Evolutionary conservation across 2,888 invertebrate genomes (phyloP).

Genomic region (Oxystoma pomonae): DNA sequence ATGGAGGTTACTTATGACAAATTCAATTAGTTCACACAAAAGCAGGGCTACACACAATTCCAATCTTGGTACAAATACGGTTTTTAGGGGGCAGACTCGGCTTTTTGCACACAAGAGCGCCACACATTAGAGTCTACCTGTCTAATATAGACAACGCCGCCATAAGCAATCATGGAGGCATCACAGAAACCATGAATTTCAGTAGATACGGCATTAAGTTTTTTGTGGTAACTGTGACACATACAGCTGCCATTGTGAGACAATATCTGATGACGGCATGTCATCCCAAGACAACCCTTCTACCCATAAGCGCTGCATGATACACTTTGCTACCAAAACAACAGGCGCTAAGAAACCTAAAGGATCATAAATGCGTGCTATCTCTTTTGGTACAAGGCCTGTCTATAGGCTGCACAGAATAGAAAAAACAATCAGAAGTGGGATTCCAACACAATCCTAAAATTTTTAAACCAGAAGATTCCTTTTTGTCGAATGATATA

Average conservation of each 20-base stretch:
- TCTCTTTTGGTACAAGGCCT: not conserved
- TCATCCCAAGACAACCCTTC: not conserved
- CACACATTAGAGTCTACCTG: not conserved
- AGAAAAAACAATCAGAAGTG: not conserved
- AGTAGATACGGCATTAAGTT: too few relatives aligned
- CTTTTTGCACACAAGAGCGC: not conserved
- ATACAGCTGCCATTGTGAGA: not conserved
- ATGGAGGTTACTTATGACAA: not conserved
- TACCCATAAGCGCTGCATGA: not conserved
- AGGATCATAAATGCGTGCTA: not conserved
- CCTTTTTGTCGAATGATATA: not conserved
- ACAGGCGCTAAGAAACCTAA: not conserved
- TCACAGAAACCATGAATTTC: not conserved
- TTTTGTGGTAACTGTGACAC: too few relatives aligned
- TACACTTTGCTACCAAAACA: not conserved
- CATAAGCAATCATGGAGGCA: not conserved
- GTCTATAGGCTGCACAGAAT: not conserved
- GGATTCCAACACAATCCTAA: slow-evolving; percentile 6
- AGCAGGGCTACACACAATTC: not conserved
- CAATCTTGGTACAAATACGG: not conserved
- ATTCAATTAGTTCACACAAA: not conserved
- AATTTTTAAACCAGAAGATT: slow-evolving; percentile 19
- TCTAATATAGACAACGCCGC: not conserved
- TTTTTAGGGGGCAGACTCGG: not conserved
- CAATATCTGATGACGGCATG: not conserved